Conservation (phyloP, 2,113 vertebrate species). For the Phoxinus phoxinus region DNA sequence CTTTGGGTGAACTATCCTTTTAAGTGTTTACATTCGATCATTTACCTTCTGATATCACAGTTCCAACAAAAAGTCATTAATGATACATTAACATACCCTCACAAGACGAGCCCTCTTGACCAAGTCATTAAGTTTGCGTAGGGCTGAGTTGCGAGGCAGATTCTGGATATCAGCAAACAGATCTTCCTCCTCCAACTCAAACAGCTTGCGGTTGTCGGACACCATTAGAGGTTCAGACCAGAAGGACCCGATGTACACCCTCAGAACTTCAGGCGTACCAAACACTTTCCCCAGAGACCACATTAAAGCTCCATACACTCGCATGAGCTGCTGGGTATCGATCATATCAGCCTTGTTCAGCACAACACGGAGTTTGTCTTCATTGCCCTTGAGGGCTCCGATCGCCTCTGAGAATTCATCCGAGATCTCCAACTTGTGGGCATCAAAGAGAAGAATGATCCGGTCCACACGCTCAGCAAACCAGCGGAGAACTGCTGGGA, state of each 20-base stretch:
- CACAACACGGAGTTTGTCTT: constrained; percentile 94
- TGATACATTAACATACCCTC: constrained; percentile 75
- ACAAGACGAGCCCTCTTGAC: constrained; percentile 90
- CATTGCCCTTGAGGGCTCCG: constrained; percentile 86
- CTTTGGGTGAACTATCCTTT: background rate
- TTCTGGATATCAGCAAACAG: constrained; percentile 91
- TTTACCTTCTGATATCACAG: background rate
- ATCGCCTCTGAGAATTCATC: constrained; percentile 94
- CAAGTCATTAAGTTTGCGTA: constrained; percentile 92
- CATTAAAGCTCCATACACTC: constrained; percentile 93
- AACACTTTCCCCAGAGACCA: constrained; percentile 94
- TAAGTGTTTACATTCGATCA: background rate
- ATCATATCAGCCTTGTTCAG: constrained; percentile 96
- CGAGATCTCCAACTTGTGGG: constrained; percentile 94
- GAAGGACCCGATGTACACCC: constrained; percentile 94
- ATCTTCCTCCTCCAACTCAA: constrained; percentile 92
- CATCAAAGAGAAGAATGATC: constrained; percentile 92
- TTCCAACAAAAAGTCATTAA: background rate
- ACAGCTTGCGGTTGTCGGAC: constrained; percentile 84
- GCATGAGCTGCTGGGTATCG: constrained; percentile 93
- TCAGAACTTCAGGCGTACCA: constrained; percentile 89
- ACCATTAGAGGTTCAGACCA: constrained; percentile 91
- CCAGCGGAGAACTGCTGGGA: constrained; percentile 90
- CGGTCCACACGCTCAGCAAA: constrained; percentile 92
- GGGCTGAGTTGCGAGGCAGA: constrained; percentile 87